phyloP scores from a whole-genome alignment of 2,113 vertebrate genomes.

The Ranitomeya variabilis region DNA sequence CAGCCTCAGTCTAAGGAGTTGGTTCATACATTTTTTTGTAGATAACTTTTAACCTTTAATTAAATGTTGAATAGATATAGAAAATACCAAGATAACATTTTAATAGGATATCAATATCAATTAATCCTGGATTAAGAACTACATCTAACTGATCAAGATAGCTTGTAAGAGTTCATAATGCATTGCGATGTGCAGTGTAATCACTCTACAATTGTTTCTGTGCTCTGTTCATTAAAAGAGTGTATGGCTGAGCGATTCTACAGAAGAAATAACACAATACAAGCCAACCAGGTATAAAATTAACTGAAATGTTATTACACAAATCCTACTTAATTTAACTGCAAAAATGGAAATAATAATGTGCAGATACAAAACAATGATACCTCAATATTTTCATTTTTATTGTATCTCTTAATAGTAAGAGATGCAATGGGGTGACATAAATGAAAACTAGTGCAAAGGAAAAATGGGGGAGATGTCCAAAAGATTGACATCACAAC shows the following conservation, averaged over 20 bases:
- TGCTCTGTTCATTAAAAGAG: neutral
- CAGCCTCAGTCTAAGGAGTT: neutral
- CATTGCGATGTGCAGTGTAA: neutral
- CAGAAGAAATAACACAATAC: neutral
- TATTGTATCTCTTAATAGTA: neutral
- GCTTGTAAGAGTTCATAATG: neutral
- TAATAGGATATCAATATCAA: constrained; percentile 8
- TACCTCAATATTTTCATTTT: neutral
- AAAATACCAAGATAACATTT: neutral
- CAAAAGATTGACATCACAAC: no score
- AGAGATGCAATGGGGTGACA: neutral
- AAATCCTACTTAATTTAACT: neutral
- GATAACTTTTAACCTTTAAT: neutral
- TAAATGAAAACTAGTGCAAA: neutral
- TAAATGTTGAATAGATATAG: neutral
- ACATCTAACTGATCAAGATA: neutral
- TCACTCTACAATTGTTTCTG: neutral
- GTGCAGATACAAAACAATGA: neutral
- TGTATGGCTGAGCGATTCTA: neutral
- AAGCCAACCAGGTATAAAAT: neutral
- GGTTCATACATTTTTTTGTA: neutral
- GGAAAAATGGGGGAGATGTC: neutral
- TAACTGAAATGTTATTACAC: neutral
- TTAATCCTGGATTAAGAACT: neutral
- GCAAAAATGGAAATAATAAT: neutral